These are phyloP conservation scores for Zaprionus lachaisei DNA, from an alignment of 1,140 invertebrate species.

Conservation along the genomic window DNA sequence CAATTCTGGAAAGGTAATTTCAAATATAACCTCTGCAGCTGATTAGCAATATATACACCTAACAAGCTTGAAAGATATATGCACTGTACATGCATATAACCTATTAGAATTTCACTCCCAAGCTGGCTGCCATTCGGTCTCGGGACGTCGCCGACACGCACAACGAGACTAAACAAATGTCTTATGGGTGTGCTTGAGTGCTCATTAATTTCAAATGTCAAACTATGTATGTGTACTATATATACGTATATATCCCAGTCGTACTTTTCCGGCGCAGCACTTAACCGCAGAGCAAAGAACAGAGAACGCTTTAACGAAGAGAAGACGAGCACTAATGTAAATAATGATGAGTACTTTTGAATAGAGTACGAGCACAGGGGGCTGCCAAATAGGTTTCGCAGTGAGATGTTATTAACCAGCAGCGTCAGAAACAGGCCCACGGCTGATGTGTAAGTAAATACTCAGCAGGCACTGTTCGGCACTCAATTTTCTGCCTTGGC, in stretches of 20 bases:
- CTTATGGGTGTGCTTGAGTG: constrained; percentile 81
- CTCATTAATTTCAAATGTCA: constrained; percentile 78
- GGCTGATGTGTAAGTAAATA: constrained; percentile 36
- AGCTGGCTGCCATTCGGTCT: constrained; percentile 9
- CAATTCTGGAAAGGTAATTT: not conserved
- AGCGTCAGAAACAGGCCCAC: constrained; percentile 25
- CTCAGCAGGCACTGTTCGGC: constrained; percentile 19
- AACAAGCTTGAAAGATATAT: not conserved
- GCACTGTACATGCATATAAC: not conserved
- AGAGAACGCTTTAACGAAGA: constrained; percentile 51
- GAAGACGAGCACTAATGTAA: constrained; percentile 37
- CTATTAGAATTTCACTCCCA: not conserved
- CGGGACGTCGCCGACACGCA: constrained; percentile 37
- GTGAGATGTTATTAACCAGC: constrained; percentile 16
- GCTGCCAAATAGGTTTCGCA: constrained; percentile 47
- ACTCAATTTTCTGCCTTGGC: constrained; percentile 30
- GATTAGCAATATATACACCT: not conserved
- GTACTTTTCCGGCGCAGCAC: constrained; percentile 4
- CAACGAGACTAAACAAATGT: constrained; percentile 63
- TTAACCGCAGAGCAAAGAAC: constrained; percentile 32
- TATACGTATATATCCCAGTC: constrained; percentile 18
- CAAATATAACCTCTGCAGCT: not conserved
- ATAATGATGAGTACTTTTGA: constrained; percentile 40
- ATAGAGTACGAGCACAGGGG: not conserved
- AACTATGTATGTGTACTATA: constrained; percentile 54